A percentile compares a stretch with the other conserved stretches of the same genome.
These are phyloP conservation scores for Salarias fasciatus DNA, from an alignment of 2,797 vertebrate genomes.

Conservation along the genomic window DNA sequence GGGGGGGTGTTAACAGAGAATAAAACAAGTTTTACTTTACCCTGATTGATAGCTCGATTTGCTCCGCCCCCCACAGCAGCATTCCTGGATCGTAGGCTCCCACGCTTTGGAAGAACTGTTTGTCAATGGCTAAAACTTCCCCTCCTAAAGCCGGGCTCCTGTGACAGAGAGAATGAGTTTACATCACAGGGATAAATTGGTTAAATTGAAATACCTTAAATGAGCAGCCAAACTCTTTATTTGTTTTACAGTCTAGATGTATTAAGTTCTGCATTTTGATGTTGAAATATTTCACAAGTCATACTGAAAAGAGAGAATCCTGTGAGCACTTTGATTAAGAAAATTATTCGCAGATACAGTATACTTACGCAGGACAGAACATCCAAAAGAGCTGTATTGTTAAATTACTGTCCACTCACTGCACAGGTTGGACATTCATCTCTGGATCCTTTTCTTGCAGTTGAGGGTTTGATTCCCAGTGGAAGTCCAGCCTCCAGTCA, in stretches of 20 bases:
- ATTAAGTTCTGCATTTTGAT: too few species aligned
- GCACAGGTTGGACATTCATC: conserved; percentile 82
- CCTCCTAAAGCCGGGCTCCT: conserved; percentile 88
- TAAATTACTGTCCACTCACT: conserved; percentile 74
- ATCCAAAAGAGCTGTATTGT: too few species aligned
- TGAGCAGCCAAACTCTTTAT: too few species aligned
- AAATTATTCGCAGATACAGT: too few species aligned
- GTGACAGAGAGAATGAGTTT: conserved; percentile 9
- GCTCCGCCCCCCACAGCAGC: conserved; percentile 84
- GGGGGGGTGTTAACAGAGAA: too few species aligned
- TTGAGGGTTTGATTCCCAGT: conserved; percentile 83
- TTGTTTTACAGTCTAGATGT: too few species aligned
- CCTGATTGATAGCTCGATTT: conserved; percentile 90
- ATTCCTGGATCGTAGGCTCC: conserved; percentile 89
- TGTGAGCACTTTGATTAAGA: too few species aligned
- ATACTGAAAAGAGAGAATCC: too few species aligned
- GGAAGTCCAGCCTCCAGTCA: conserved; percentile 90
- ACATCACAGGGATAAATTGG: too few species aligned
- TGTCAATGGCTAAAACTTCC: conserved; percentile 85
- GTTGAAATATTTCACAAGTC: too few species aligned
- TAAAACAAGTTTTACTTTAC: conserved; percentile 70
- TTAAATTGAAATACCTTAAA: too few species aligned
- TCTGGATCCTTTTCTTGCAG: conserved; percentile 63
- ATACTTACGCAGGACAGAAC: too few species aligned
- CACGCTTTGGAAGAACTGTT: conserved; percentile 89